Evolutionary conservation across 2,113 vertebrate species (phyloP), one percentile per base, ranked within the genome.

Genomic region (Chrysemys picta): DNA sequence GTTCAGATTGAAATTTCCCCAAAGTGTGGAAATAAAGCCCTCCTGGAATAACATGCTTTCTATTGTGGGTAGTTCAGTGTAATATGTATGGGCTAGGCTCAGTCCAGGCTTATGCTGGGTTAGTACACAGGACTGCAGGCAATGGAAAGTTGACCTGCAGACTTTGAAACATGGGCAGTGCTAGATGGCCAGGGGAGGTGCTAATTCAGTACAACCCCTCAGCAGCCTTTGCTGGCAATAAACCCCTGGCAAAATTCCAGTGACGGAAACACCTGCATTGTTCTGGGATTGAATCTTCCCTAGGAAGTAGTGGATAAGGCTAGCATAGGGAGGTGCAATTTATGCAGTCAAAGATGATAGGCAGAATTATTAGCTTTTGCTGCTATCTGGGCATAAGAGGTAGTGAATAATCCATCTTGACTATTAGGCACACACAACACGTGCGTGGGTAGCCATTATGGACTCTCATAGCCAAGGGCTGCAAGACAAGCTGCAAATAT

Each of bases 251-350:
- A 2, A 24, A 0, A 0, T 31, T 17, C 31, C 78, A 87, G 76
- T 0, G 1, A 16, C 38, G 94, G 85, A 86, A 94, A 59, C 95
- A 82, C 91, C 84, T 93, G 90, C 4, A 2, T 54, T 45, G 14
- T 52, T 54, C 56, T 0, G 0, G 62, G 65, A 42, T 82, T 4
- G 31, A 13, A 42, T 92, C 80, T 79, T 80, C 62, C 59, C 80
- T 88, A 2, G 0, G 0, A 0, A 0, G 35, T 4, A 10, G 85
- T 83, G 82, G 82, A 62, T 7, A 0, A 0, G 85, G 49, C 56
- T 29, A 88, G 38, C 75, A 19, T 53, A 10, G 78, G 81, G 79
- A 52, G 52, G 47, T 21, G n/a, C 29, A 35, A 35, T 35, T 35
- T 65, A 65, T 65, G 62, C 62, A 65, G 62, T 65, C 62, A 35